A percentile compares a stretch with the other conserved stretches of the same genome.
Conservation (phyloP, 2,797 vertebrate genomes). For the Tamandua tetradactyla region DNA sequence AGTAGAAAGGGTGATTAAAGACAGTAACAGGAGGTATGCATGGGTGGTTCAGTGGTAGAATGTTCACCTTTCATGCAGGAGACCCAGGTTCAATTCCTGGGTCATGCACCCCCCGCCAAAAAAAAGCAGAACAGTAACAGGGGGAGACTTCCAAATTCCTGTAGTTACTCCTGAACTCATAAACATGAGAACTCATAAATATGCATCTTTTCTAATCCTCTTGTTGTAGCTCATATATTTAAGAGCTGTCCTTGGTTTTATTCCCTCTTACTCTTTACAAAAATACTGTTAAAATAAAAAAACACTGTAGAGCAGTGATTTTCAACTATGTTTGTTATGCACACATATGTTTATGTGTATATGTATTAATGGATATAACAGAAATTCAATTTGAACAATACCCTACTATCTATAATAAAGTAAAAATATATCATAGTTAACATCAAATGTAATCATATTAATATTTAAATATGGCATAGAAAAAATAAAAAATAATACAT, state of each 20-base stretch:
- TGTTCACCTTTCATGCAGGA: no score
- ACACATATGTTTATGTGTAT: not conserved
- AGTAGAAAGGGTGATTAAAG: not conserved
- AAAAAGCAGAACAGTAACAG: no score
- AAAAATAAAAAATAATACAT: conserved; percentile 6
- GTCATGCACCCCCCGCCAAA: no score
- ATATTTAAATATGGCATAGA: not conserved
- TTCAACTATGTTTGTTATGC: not conserved
- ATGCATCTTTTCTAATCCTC: not conserved
- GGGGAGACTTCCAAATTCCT: not conserved
- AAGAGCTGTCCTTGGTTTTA: not conserved
- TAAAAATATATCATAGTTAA: not conserved
- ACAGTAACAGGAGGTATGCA: not conserved
- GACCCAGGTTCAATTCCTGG: no score
- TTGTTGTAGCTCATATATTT: not conserved
- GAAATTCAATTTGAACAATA: not conserved
- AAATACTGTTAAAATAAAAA: no score
- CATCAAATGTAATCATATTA: not conserved
- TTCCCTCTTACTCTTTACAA: not conserved
- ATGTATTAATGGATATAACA: not conserved
- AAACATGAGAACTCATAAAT: no score
- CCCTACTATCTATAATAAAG: not conserved
- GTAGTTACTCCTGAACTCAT: not conserved
- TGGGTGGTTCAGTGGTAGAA: no score
- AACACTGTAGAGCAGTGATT: not conserved